Evolutionary conservation across 1,140 invertebrate genomes (phyloP).

Genomic region (Maniola jurtina): DNA sequence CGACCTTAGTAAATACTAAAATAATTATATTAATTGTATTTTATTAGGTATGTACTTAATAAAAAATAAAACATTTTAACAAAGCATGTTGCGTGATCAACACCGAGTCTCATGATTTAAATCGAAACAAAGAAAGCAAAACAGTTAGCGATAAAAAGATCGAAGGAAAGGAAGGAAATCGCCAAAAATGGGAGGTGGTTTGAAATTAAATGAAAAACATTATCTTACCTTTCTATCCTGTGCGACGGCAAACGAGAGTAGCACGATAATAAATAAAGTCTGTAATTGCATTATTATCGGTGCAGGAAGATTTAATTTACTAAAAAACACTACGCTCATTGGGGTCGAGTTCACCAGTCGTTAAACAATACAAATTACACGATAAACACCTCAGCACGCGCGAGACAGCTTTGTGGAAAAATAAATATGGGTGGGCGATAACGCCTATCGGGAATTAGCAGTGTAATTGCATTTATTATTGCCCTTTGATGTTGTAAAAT

Average conservation of each 20-base stretch:
- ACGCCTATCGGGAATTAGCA: constrained; percentile 21
- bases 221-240: constrained; percentile 57
- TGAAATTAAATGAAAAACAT: constrained; percentile 16
- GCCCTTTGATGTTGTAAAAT: not conserved
- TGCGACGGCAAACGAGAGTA: constrained; percentile 42
- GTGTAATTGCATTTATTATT: constrained; percentile 17
- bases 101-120: too few relatives aligned
- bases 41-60: too few relatives aligned
- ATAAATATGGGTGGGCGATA: constrained; percentile 28
- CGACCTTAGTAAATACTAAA: too few relatives aligned
- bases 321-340: constrained; percentile 34
- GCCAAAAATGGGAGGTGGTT: constrained; percentile 1
- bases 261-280: constrained; percentile 42
- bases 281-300: constrained; percentile 45
- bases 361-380: constrained; percentile 39
- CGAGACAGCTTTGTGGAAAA: constrained; percentile 25
- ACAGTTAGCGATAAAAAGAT: too few relatives aligned
- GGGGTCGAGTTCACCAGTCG: constrained; percentile 29
- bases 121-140: too few relatives aligned
- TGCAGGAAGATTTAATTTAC: constrained; percentile 45
- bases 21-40: too few relatives aligned
- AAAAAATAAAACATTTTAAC: too few relatives aligned
- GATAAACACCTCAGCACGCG: constrained; percentile 47
- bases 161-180: not conserved
- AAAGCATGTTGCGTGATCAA: too few relatives aligned